Evolutionary conservation across 2,113 vertebrate species (phyloP).

Genomic region (Piprites chloris): DNA sequence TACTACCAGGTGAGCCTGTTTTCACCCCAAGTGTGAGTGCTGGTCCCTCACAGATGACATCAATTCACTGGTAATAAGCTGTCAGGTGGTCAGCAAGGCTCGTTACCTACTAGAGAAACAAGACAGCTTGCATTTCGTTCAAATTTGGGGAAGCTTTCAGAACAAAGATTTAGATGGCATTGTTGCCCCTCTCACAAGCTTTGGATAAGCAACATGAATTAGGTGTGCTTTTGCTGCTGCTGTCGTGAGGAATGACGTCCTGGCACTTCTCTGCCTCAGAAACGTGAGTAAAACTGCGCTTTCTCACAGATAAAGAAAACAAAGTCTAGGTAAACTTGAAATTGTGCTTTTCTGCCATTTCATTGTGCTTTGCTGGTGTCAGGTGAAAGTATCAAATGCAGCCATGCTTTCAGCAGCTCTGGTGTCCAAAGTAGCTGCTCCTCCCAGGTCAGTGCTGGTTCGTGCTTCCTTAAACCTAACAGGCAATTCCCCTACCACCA

Average conservation of each 20-base stretch:
- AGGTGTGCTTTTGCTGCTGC: not conserved
- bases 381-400: not conserved
- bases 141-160: not conserved
- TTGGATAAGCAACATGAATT: accelerated
- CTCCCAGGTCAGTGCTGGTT: not conserved
- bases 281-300: not conserved
- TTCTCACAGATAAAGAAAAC: not conserved
- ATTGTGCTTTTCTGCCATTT: not conserved
- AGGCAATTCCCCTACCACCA: not conserved
- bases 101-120: not conserved
- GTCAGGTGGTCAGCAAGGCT: not conserved
- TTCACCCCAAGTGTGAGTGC: not conserved
- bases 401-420: accelerated
- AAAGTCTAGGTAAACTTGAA: not conserved
- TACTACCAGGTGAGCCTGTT: not conserved
- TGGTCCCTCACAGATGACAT: not conserved
- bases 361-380: not conserved
- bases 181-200: accelerated
- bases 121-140: not conserved
- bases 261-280: not conserved
- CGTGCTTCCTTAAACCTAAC: not conserved
- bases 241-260: not conserved
- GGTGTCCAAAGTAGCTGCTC: not conserved
- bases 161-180: not conserved
- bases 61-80: not conserved